Conservation (phyloP, 2,113 vertebrate species). For the Mola mola region DNA sequence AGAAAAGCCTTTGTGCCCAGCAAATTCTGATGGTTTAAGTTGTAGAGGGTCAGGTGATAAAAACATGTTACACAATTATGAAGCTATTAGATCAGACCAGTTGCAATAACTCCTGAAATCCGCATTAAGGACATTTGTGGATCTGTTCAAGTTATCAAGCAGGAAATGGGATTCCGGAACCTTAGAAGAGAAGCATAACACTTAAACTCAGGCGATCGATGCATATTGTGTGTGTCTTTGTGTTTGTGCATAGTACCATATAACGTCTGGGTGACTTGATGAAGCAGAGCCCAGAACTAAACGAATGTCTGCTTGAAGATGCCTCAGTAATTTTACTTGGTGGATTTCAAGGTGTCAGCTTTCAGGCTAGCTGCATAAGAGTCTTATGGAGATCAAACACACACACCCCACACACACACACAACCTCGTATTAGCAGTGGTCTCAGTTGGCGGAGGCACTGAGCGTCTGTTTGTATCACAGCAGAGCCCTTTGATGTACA, state of each 20-base stretch:
- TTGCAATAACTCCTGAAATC: no score
- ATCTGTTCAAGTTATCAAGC: not conserved
- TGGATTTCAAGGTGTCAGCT: conserved; percentile 50
- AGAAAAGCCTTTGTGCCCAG: no score
- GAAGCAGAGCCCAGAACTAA: conserved; percentile 21
- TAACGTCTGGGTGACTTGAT: not conserved
- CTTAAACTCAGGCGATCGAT: not conserved
- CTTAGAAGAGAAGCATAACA: not conserved
- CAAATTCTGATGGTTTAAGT: no score
- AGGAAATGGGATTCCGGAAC: not conserved
- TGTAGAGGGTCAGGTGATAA: no score
- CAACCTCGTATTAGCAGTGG: conserved; percentile 16
- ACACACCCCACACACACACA: conserved; percentile 13
- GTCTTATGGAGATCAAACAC: conserved; percentile 35
- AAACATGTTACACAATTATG: no score
- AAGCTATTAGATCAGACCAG: no score
- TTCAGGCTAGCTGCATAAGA: conserved; percentile 33
- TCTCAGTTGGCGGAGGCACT: conserved; percentile 46
- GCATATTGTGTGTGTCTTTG: not conserved
- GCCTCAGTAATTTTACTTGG: conserved; percentile 25
- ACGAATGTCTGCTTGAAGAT: conserved; percentile 12
- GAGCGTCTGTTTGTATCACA: conserved; percentile 45
- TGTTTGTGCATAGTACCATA: not conserved
- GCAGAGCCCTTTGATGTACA: conserved; percentile 49
- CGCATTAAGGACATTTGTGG: conserved; percentile 1